phyloP scores from a whole-genome alignment of 1,140 invertebrate species.

The Drosophila ercepeae region DNA sequence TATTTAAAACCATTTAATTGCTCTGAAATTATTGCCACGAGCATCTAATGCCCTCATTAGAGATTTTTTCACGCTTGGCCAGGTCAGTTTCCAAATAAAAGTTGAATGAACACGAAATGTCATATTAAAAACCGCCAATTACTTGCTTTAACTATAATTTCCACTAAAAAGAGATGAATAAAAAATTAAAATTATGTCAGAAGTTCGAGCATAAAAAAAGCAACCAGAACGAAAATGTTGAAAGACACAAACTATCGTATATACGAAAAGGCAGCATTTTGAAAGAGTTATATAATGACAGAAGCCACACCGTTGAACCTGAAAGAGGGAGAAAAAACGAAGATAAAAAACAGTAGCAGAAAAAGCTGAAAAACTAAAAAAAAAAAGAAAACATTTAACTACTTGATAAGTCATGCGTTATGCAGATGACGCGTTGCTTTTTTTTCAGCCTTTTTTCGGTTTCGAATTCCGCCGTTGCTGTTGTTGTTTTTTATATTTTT shows the following conservation, averaged over 20 bases:
- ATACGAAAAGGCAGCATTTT: slow-evolving; percentile 5
- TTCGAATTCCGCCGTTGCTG: slow-evolving; percentile 19
- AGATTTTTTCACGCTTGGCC: slow-evolving; percentile 27
- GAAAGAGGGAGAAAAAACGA: slow-evolving; percentile 24
- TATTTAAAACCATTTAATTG: slow-evolving; percentile 7
- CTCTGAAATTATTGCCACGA: slow-evolving; percentile 15
- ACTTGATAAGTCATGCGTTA: slow-evolving; percentile 70
- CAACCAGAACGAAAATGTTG: slow-evolving; percentile 17
- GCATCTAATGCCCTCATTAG: slow-evolving; percentile 30
- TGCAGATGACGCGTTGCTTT: slow-evolving; percentile 66
- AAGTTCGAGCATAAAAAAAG: slow-evolving; percentile 42
- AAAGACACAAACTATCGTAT: too few species aligned
- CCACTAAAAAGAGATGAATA: slow-evolving; percentile 3
- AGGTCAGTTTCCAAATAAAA: slow-evolving; percentile 20
- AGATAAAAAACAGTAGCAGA: slow-evolving; percentile 26
- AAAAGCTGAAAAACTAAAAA: slow-evolving; percentile 10
- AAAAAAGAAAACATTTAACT: slow-evolving; percentile 26
- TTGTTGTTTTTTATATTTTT: slow-evolving; percentile 24
- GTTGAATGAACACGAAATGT: slow-evolving; percentile 28
- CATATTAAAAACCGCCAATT: slow-evolving; percentile 20
- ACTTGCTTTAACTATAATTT: slow-evolving; percentile 17
- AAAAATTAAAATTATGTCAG: slow-evolving; percentile 28
- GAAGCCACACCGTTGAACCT: slow-evolving; percentile 24
- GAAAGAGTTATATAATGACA: slow-evolving; percentile 59
- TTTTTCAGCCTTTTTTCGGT: slow-evolving; percentile 2